These are phyloP conservation scores for Tubiluchus corallicola DNA, from an alignment of 2,888 invertebrate species.

Conservation along the genomic window DNA sequence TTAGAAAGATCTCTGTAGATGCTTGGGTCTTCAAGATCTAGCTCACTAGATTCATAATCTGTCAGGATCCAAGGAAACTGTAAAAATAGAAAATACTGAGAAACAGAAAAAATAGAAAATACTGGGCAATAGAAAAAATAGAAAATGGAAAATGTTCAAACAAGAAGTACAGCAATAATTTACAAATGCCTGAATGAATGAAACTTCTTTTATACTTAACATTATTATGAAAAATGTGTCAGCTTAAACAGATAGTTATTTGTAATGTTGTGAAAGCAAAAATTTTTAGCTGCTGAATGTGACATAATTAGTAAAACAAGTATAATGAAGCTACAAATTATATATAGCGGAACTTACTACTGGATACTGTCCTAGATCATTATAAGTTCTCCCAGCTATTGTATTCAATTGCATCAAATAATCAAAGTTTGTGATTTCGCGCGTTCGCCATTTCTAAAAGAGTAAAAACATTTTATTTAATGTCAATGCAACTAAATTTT, in stretches of 20 bases:
- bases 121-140: no score
- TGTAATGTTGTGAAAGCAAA: no score
- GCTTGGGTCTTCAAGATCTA: constrained; percentile 27
- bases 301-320: no score
- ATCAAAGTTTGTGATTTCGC: constrained; percentile 34
- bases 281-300: no score
- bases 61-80: constrained; percentile 34
- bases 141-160: no score
- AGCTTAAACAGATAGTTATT: no score
- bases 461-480: no score
- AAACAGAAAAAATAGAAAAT: no score
- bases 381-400: constrained; percentile 34
- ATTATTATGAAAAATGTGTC: no score
- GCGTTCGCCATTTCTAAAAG: constrained; percentile 35
- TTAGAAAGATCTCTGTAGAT: constrained; percentile 30
- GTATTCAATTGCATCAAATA: constrained; percentile 35
- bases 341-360: constrained; percentile 29
- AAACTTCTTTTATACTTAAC: not conserved
- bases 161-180: constrained; percentile 1
- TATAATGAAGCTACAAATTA: no score
- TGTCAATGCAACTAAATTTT: no score
- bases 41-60: constrained; percentile 28
- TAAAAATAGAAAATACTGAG: constrained; percentile 12
- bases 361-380: constrained; percentile 35
- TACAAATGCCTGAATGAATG: not conserved